Evolutionary conservation across 2,888 invertebrate species (phyloP), one percentile per base, ranked within the genome.

Genomic region (Caprella mutica): DNA sequence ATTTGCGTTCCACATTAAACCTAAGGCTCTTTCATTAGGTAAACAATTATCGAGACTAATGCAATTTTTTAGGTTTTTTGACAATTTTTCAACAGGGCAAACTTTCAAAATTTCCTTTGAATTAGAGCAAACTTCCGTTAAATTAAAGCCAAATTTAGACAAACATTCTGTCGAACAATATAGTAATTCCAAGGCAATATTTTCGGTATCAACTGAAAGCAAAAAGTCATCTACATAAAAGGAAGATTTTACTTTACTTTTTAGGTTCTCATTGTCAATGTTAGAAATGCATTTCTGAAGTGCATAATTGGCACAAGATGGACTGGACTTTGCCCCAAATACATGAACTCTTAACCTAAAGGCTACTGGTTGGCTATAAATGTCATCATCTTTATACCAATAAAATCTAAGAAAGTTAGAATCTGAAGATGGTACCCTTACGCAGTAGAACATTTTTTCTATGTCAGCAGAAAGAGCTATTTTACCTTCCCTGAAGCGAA

Each of bases 221-320:
- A 54, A 24, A 14, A 42, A 19, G 17, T 54, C 54, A 19, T 54
- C 54, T 1, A 54, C 54, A 19, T 54, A 54, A 44, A 54, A 54
- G n/a, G n/a, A n/a, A n/a, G n/a, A n/a, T n/a, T n/a, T n/a, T n/a
- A n/a, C n/a, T n/a, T n/a, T n/a, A n/a, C n/a, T n/a, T n/a, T n/a
- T n/a, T n/a, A n/a, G n/a, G n/a, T n/a, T n/a, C n/a, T n/a, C n/a
- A n/a, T n/a, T n/a, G n/a, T n/a, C n/a, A n/a, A n/a, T n/a, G n/a
- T n/a, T n/a, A n/a, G n/a, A n/a, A n/a, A n/a, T n/a, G n/a, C n/a
- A n/a, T n/a, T n/a, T n/a, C n/a, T n/a, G n/a, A n/a, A 54, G 27
- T 4, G 54, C 54, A 46, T 44, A 54, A 44, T 54, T 54, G 3
- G 51, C 51, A 1, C 23, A 23, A 3, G 24, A 24, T 6, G 19